A percentile compares a stretch with the other conserved stretches of the same genome.
phyloP scores from a whole-genome alignment of 2,797 vertebrate species.

The Rhincodon typus region DNA sequence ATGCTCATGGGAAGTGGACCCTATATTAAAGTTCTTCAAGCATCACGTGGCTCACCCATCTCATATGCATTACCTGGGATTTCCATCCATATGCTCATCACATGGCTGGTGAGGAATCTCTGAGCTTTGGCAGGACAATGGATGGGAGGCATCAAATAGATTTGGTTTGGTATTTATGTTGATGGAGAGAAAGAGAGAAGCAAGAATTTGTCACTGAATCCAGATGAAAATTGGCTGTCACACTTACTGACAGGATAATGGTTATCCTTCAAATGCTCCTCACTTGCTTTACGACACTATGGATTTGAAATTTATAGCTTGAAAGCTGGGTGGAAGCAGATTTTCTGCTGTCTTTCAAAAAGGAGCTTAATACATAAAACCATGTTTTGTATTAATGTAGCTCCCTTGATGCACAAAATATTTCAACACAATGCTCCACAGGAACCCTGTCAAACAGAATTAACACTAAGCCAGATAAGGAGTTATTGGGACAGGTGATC shows the following conservation, averaged over 20 bases:
- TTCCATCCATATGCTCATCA: not conserved
- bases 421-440: no score
- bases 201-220: not conserved
- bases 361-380: no score
- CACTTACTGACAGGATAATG: not conserved
- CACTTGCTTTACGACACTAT: no score
- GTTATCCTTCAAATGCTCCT: no score
- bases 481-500: not conserved
- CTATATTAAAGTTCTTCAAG: not conserved
- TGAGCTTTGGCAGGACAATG: not conserved
- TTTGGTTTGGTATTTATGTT: not conserved
- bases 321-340: no score
- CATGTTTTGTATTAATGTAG: no score
- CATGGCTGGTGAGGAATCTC: not conserved
- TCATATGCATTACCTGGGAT: not conserved
- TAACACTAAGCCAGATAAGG: not conserved
- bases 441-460: no score
- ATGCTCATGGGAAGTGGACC: not conserved
- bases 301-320: no score
- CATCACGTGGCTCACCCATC: not conserved
- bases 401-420: no score
- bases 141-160: not conserved
- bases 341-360: no score
- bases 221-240: not conserved
- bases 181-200: not conserved